Conservation (phyloP, 2,888 invertebrate genomes). For the Polyommatus iphigenia region DNA sequence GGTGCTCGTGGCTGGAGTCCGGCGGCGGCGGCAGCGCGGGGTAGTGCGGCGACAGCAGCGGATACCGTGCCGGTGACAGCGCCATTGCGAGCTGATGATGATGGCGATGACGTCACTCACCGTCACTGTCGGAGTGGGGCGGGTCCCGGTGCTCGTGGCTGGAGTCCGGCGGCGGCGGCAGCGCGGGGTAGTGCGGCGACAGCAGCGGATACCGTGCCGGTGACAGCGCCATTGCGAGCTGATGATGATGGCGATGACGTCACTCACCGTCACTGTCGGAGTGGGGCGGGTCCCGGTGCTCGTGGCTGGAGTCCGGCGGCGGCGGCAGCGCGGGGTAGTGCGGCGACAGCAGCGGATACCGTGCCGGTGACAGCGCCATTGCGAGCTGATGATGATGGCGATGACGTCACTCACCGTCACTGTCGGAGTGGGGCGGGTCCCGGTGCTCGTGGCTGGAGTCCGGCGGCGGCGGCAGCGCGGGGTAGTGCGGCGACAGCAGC, state of each 20-base stretch:
- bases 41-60: conserved; percentile 85
- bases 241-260: too few relatives aligned
- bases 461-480: conserved; percentile 80
- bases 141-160: conserved; percentile 62
- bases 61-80: conserved; percentile 74
- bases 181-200: conserved; percentile 83
- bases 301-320: conserved; percentile 72
- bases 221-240: conserved; percentile 82
- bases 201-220: conserved; percentile 81
- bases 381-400: too few relatives aligned
- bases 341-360: conserved; percentile 82
- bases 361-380: conserved; percentile 80
- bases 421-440: conserved; percentile 75
- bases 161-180: conserved; percentile 80
- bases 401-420: conserved; percentile 86
- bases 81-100: conserved; percentile 85
- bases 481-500: conserved; percentile 84
- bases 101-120: too few relatives aligned
- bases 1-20: conserved; percentile 68
- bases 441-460: conserved; percentile 69
- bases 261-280: conserved; percentile 85
- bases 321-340: conserved; percentile 84
- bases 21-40: conserved; percentile 81
- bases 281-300: conserved; percentile 62
- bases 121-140: conserved; percentile 82